Evolutionary conservation across 2,888 invertebrate genomes (phyloP), one percentile per base, ranked within the genome.

Genomic region (Leucophora obtusa): DNA sequence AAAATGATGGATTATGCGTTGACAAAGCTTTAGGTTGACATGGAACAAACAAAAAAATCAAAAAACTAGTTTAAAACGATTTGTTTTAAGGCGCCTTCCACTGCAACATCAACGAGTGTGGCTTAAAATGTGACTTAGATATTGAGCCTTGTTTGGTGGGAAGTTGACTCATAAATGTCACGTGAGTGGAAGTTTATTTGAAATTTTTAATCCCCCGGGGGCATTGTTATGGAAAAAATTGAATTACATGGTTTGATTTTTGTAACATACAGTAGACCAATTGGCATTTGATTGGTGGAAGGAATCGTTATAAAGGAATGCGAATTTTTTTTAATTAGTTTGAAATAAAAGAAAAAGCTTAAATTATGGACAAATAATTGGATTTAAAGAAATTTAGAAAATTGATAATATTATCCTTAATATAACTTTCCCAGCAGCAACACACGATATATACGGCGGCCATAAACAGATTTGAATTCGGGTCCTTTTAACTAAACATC

Each of bases 1-100:
- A 78, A 82, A 85, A 87, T 87, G 87, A 87, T 88, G 88, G 88
- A 88, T 88, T 86, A 86, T 85, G 85, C 86, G 88, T 87, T 88
- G 87, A 88, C 87, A 88, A 87, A 84, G 53, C 58, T 69, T 56
- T 47, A 7, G 17, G 28, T 28, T 28, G 28, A 28, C 28, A 28
- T 28, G 28, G 7, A 28, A 28, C 28, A 3, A 28, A 28, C 4
- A 28, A 28, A 28, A 28, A 28, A 28, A 28, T 2, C 33, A 84
- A 43, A 76, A 80, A 83, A 83, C 83, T 68, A 68, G 81, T 83
- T 80, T 63, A 28, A 72, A 80, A 51, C 73, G 73, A 81, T 81
- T 81, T 73, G 81, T 73, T 80, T 72, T 15, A 51, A 69, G 80
- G 80, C 76, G 80, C 72, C 80, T 80, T 56, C 51, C 4, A 28